phyloP scores from a whole-genome alignment of 2,888 invertebrate species.

The Machimus rusticus region DNA sequence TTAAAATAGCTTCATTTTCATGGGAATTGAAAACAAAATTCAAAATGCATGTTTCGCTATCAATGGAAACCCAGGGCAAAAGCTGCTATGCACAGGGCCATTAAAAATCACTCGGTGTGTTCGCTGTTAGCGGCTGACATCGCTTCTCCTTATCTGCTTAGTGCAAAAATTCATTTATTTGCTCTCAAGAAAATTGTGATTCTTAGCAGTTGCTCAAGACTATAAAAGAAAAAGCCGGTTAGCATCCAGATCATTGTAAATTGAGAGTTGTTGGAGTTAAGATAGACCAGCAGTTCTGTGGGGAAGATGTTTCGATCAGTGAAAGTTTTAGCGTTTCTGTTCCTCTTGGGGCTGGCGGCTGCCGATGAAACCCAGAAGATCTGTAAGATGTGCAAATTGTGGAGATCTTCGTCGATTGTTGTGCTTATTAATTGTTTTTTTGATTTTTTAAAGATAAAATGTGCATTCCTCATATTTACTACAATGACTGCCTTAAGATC shows the following conservation, averaged over 20 bases:
- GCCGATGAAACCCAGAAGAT: slow-evolving; percentile 1
- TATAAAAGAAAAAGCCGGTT: slow-evolving; percentile 33
- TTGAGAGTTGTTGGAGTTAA: neutral
- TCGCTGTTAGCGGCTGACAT: neutral
- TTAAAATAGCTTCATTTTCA: neutral
- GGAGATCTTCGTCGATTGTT: neutral
- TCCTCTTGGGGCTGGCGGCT: neutral
- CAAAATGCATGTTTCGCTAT: neutral
- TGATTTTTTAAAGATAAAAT: slow-evolving; percentile 69
- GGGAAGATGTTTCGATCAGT: slow-evolving; percentile 21
- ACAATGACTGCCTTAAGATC: slow-evolving; percentile 69
- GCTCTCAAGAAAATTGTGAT: neutral
- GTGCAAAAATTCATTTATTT: neutral
- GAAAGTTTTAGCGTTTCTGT: neutral
- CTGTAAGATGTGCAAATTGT: slow-evolving; percentile 23
- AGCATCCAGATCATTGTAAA: neutral
- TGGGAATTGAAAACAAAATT: neutral
- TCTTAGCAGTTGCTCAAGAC: neutral
- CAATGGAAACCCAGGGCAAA: neutral
- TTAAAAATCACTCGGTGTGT: neutral
- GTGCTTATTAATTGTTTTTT: neutral
- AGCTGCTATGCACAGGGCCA: neutral
- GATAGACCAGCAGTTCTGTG: neutral
- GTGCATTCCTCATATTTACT: slow-evolving; percentile 74
- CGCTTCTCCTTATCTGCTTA: neutral